These are phyloP conservation scores for Epinephelus moara DNA, from an alignment of 2,113 vertebrate species.

Conservation along the genomic window DNA sequence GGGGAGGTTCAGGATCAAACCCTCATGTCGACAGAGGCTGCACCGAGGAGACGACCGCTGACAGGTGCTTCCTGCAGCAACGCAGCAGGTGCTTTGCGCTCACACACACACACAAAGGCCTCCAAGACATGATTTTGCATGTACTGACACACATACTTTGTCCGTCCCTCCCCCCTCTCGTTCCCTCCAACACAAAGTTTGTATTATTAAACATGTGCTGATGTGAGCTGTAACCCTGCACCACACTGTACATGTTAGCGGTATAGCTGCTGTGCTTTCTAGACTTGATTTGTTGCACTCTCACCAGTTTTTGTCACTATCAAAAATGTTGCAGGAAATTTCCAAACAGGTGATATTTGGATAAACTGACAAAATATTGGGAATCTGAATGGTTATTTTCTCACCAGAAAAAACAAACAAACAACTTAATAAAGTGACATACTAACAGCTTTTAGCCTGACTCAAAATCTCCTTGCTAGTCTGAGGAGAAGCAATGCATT, in stretches of 20 bases:
- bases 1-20: slow-evolving; percentile 80
- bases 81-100: slow-evolving; percentile 77
- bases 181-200: slow-evolving; percentile 21
- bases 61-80: slow-evolving; percentile 84
- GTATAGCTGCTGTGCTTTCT: not conserved
- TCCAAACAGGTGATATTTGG: too few species aligned
- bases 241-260: not conserved
- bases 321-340: too few species aligned
- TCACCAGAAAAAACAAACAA: too few species aligned
- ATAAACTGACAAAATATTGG: too few species aligned
- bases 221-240: not conserved
- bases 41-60: slow-evolving; percentile 65
- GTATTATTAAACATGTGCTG: not conserved
- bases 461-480: too few species aligned
- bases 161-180: not conserved
- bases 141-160: slow-evolving; percentile 21
- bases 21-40: slow-evolving; percentile 78
- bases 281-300: too few species aligned
- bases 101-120: slow-evolving; percentile 24
- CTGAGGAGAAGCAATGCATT: too few species aligned
- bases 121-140: slow-evolving; percentile 45
- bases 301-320: too few species aligned
- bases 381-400: too few species aligned
- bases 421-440: too few species aligned
- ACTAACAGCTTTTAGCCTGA: too few species aligned